Evolutionary conservation across 2,888 invertebrate species (phyloP).

Genomic region (Cylloceria caligata): DNA sequence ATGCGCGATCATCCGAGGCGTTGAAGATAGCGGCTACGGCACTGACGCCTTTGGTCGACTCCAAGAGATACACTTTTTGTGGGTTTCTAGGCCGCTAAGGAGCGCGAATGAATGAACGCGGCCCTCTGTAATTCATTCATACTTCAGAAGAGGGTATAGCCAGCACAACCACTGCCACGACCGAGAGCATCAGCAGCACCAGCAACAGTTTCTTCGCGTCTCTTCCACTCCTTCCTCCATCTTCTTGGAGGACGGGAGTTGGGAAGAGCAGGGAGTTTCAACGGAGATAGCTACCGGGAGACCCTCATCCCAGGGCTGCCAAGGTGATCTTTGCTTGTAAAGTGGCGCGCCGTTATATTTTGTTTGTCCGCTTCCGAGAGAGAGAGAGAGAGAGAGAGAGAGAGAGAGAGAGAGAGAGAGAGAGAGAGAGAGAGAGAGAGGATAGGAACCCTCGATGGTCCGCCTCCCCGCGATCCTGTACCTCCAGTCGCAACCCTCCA

Average conservation of each 20-base stretch:
- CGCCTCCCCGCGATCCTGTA: slow-evolving; percentile 67
- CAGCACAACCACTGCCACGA: slow-evolving; percentile 63
- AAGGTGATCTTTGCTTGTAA: slow-evolving; percentile 78
- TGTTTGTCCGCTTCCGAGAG: slow-evolving; percentile 79
- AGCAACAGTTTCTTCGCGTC: slow-evolving; percentile 59
- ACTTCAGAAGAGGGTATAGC: slow-evolving; percentile 79
- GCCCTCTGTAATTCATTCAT: slow-evolving; percentile 84
- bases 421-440: no score
- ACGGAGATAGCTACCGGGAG: slow-evolving; percentile 69
- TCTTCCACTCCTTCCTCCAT: slow-evolving; percentile 63
- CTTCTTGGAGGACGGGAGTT: slow-evolving; percentile 61
- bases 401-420: no score
- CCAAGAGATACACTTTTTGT: slow-evolving; percentile 80
- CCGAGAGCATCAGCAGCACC: slow-evolving; percentile 59
- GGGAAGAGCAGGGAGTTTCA: slow-evolving; percentile 63
- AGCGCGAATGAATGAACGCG: slow-evolving; percentile 83
- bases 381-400: no score
- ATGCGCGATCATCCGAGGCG: slow-evolving; percentile 32
- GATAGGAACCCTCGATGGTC: slow-evolving; percentile 56
- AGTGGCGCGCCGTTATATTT: slow-evolving; percentile 80
- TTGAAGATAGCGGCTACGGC: slow-evolving; percentile 48
- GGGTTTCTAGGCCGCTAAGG: slow-evolving; percentile 82
- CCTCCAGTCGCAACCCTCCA: slow-evolving; percentile 58
- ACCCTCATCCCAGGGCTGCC: slow-evolving; percentile 74
- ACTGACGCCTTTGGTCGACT: slow-evolving; percentile 39